phyloP scores from a whole-genome alignment of 2,797 vertebrate genomes.

The Jordanella pulchra region DNA sequence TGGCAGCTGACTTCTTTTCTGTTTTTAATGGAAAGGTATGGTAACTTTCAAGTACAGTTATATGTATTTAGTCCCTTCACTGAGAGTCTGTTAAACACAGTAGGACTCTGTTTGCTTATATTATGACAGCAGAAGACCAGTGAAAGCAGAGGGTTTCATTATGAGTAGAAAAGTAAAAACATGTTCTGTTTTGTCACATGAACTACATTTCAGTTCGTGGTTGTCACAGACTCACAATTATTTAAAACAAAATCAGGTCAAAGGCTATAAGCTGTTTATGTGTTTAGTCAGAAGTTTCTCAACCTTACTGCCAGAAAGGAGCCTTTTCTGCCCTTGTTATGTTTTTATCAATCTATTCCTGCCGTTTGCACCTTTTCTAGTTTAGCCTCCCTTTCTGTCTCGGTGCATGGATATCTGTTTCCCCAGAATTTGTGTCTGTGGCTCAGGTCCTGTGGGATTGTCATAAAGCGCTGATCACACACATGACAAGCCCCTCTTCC shows the following conservation, averaged over 20 bases:
- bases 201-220: neutral
- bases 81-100: no score
- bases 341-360: slow-evolving; percentile 24
- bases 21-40: no score
- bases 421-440: slow-evolving; percentile 65
- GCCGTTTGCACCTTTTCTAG: slow-evolving; percentile 41
- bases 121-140: no score
- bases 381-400: slow-evolving; percentile 48
- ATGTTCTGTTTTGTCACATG: neutral
- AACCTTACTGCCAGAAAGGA: slow-evolving; percentile 25
- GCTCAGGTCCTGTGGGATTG: slow-evolving; percentile 72
- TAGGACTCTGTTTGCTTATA: no score
- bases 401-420: slow-evolving; percentile 59
- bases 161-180: no score
- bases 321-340: slow-evolving; percentile 35
- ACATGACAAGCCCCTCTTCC: slow-evolving; percentile 79
- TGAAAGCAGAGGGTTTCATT: no score
- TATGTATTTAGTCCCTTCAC: no score
- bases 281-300: slow-evolving; percentile 21
- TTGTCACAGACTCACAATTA: neutral
- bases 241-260: neutral
- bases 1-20: no score
- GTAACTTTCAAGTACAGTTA: no score
- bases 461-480: slow-evolving; percentile 83
- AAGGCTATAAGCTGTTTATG: slow-evolving; percentile 11